A percentile compares a stretch with the other conserved stretches of the same genome.
Evolutionary conservation across 1,140 invertebrate species (phyloP).

Genomic region (Notospermus geniculatus): DNA sequence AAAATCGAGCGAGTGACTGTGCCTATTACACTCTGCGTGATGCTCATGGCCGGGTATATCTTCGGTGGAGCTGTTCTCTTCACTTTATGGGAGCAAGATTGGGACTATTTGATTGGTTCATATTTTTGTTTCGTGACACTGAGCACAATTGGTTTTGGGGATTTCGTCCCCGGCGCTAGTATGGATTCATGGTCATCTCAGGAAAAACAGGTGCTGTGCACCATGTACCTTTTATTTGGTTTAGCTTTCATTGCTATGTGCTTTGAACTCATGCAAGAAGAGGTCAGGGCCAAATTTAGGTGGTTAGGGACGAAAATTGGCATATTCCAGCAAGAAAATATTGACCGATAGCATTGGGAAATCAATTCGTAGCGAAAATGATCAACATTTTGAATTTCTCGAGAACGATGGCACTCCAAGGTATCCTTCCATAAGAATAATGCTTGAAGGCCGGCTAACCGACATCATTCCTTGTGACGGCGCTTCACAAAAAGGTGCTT

Average conservation of each 20-base stretch:
- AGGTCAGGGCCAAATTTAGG: conserved; percentile 74
- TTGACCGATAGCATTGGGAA: no score
- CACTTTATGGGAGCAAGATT: conserved; percentile 41
- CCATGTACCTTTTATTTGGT: conserved; percentile 82
- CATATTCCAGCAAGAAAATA: background rate
- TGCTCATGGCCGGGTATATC: conserved; percentile 54
- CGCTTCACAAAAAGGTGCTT: no score
- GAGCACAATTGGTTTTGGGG: conserved; percentile 79
- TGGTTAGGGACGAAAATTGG: conserved; percentile 58
- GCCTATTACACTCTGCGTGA: conserved; percentile 48
- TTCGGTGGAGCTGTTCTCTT: conserved; percentile 53
- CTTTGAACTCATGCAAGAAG: conserved; percentile 87
- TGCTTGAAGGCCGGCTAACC: no score
- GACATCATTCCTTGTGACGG: no score
- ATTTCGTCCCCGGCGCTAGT: conserved; percentile 55
- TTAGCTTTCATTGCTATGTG: conserved; percentile 89
- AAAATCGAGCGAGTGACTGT: conserved; percentile 40
- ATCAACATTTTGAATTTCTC: no score
- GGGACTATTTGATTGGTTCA: conserved; percentile 82
- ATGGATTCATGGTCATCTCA: conserved; percentile 31
- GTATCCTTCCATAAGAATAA: no score
- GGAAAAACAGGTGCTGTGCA: conserved; percentile 40
- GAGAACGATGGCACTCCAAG: no score
- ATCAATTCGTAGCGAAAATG: no score
- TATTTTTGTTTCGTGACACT: conserved; percentile 90